These are phyloP conservation scores for Agonopterix arenella DNA, from an alignment of 2,888 invertebrate genomes.

Conservation along the genomic window DNA sequence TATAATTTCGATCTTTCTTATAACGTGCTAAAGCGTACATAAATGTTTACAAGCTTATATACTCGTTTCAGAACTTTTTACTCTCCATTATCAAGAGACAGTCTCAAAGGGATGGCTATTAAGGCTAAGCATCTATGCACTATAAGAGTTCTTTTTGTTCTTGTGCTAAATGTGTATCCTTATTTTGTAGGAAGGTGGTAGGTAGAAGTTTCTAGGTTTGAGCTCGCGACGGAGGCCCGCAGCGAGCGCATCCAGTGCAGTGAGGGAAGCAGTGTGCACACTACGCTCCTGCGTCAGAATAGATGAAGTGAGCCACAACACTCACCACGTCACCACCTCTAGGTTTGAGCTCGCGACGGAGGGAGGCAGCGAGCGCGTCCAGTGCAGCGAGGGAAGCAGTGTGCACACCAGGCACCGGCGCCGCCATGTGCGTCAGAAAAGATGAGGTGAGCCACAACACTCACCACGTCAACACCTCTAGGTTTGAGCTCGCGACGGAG, in stretches of 20 bases:
- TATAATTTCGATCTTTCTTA: too few relatives aligned
- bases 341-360: conserved; percentile 86
- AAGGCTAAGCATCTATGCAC: too few relatives aligned
- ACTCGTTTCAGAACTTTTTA: too few relatives aligned
- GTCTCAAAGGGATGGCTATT: too few relatives aligned
- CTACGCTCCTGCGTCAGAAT: conserved; percentile 88
- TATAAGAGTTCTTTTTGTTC: background rate
- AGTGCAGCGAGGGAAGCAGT: conserved; percentile 87
- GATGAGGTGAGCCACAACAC: conserved; percentile 85
- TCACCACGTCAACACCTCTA: conserved; percentile 86
- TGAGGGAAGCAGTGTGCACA: conserved; percentile 86
- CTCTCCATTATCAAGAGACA: too few relatives aligned
- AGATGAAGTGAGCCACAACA: conserved; percentile 85
- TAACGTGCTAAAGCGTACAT: too few relatives aligned
- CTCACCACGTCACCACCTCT: conserved; percentile 86
- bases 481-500: conserved; percentile 87
- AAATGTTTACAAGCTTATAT: too few relatives aligned
- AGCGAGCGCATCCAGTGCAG: conserved; percentile 88
- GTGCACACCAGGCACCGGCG: conserved; percentile 88
- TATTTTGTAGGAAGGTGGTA: background rate
- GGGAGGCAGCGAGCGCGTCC: conserved; percentile 87
- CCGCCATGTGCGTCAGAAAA: conserved; percentile 86
- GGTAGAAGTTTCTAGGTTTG: conserved; percentile 69
- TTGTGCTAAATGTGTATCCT: background rate
- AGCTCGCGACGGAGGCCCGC: conserved; percentile 85